A percentile compares a stretch with the other conserved stretches of the same genome.
These are phyloP conservation scores for Aurelia sp. DNA, from an alignment of 30 jellyfish, hydroid and myxozoan genomes.

Conservation along the genomic window DNA sequence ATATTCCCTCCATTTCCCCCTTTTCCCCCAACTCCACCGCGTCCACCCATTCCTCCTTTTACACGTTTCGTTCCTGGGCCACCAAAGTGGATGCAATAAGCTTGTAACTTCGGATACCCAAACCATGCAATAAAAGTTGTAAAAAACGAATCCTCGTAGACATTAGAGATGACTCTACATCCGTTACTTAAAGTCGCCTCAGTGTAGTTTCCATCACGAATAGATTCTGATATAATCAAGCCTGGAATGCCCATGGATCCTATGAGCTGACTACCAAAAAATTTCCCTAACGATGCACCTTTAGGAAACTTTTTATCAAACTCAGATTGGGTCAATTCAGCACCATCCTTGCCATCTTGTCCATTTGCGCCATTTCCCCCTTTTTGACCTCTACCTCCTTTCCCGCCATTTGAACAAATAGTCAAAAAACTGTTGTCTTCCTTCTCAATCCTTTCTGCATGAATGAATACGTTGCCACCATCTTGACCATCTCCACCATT, in stretches of 20 bases:
- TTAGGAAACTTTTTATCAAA: neutral
- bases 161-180: neutral
- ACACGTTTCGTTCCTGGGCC: conserved; percentile 10
- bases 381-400: conserved; percentile 1
- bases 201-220: neutral
- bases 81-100: neutral
- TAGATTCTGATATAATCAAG: neutral
- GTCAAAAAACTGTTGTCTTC: neutral
- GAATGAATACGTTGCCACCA: conserved; percentile 15
- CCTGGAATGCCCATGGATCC: neutral
- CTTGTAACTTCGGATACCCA: conserved; percentile 7
- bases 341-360: conserved; percentile 3
- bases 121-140: neutral
- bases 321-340: neutral
- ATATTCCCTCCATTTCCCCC: neutral
- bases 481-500: conserved; percentile 17
- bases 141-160: neutral
- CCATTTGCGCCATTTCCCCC: conserved; percentile 23
- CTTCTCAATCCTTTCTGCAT: neutral
- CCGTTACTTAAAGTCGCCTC: neutral
- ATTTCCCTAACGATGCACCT: neutral
- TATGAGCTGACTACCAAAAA: neutral
- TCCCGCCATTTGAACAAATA: conserved; percentile 5
- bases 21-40: conserved; percentile 3
- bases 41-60: conserved; percentile 18